Conservation (phyloP, 2,113 vertebrate genomes). For the Macrotus californicus region DNA sequence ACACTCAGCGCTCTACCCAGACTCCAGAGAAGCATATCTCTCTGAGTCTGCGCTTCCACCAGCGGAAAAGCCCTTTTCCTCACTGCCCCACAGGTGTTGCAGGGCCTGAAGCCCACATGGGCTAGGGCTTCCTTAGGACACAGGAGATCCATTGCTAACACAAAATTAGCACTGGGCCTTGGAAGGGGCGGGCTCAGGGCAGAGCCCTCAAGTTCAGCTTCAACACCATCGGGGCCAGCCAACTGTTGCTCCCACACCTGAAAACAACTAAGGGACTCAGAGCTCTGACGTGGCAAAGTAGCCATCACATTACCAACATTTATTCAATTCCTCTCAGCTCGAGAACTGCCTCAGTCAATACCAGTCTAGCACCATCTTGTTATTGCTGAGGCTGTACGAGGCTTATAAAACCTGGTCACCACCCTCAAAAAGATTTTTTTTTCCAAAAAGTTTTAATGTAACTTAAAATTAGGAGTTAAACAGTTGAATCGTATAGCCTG, state of each 20-base stretch:
- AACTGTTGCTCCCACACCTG: background rate
- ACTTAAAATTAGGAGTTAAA: background rate
- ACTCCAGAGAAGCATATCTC: fast-evolving
- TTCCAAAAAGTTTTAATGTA: too few relatives aligned
- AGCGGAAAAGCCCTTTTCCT: background rate
- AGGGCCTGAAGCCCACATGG: background rate
- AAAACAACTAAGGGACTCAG: background rate
- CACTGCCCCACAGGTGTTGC: background rate
- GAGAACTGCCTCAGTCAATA: background rate
- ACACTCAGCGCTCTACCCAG: fast-evolving
- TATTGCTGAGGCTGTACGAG: fast-evolving
- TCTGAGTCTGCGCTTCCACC: background rate
- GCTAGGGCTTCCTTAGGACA: background rate
- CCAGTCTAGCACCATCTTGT: background rate
- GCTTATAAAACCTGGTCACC: background rate
- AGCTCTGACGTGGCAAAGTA: too few relatives aligned
- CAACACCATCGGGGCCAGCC: background rate
- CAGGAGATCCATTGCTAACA: background rate
- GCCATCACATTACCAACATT: fast-evolving
- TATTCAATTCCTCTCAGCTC: background rate
- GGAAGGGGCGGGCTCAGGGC: background rate
- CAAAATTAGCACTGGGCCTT: background rate
- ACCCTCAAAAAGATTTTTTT: too few relatives aligned
- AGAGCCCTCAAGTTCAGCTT: background rate
- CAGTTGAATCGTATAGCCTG: fast-evolving